Evolutionary conservation across 1,140 invertebrate genomes (phyloP).

Genomic region (Helicoverpa zea): DNA sequence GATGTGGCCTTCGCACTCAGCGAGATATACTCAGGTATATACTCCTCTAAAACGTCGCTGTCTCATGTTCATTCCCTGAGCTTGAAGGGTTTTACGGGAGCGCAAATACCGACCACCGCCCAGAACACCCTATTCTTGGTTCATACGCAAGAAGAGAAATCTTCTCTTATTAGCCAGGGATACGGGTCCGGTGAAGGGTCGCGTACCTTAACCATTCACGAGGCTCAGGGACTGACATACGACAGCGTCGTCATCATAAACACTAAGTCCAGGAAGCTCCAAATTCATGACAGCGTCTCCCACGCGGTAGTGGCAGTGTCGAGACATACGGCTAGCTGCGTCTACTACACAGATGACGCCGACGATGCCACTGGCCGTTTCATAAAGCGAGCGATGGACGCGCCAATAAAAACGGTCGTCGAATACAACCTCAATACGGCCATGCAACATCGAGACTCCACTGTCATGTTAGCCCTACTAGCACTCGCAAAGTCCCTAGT

Average conservation of each 20-base stretch:
- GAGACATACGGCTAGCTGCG: neutral
- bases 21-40: conserved; percentile 13
- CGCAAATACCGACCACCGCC: neutral
- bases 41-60: neutral
- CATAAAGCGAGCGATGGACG: neutral
- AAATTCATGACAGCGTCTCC: no score
- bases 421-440: conserved; percentile 9
- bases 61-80: neutral
- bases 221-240: neutral
- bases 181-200: conserved; percentile 1
- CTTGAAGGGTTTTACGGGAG: neutral
- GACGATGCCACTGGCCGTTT: conserved; percentile 10
- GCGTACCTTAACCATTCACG: conserved; percentile 2
- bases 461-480: neutral
- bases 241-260: no score
- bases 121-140: conserved; percentile 11
- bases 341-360: conserved; percentile 1
- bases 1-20: conserved; percentile 11
- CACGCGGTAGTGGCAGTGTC: neutral
- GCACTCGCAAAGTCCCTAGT: neutral
- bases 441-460: conserved; percentile 10
- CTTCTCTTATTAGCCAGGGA: neutral
- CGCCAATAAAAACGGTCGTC: conserved; percentile 1
- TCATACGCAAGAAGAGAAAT: neutral
- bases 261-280: no score